phyloP scores from a whole-genome alignment of 2,888 invertebrate species.

The Agelastica alni region DNA sequence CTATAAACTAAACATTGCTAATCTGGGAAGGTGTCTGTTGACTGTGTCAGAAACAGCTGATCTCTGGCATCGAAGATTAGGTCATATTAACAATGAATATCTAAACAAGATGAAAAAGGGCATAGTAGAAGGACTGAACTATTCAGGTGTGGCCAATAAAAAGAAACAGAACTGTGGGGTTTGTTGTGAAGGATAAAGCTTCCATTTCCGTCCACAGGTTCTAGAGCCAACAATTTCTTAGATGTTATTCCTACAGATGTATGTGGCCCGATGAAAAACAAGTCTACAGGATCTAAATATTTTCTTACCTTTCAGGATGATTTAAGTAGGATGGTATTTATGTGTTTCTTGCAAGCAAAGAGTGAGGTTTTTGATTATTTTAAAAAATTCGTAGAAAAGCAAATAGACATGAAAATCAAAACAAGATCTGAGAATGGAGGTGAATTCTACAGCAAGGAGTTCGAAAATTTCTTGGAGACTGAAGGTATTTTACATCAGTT shows the following conservation, averaged over 20 bases:
- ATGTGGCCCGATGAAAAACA: conserved; percentile 28
- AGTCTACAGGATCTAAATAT: conserved; percentile 28
- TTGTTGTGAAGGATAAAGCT: conserved; percentile 17
- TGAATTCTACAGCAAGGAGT: conserved; percentile 26
- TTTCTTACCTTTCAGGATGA: conserved; percentile 29
- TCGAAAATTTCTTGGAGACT: conserved; percentile 29
- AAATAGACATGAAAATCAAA: conserved; percentile 22
- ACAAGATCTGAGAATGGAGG: conserved; percentile 23
- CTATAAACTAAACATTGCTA: too few species aligned
- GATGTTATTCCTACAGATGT: conserved; percentile 33
- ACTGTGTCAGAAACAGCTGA: conserved; percentile 12
- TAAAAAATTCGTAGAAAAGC: conserved; percentile 24
- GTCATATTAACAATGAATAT: conserved; percentile 25
- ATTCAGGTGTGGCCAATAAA: conserved; percentile 3
- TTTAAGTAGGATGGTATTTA: conserved; percentile 27
- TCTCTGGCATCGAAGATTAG: conserved; percentile 27
- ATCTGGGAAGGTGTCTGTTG: too few species aligned
- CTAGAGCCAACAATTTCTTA: too few species aligned
- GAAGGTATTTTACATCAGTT: conserved; percentile 30
- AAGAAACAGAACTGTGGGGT: conserved; percentile 14
- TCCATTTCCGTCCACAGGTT: too few species aligned
- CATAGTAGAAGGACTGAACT: conserved; percentile 9
- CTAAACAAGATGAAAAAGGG: conserved; percentile 13
- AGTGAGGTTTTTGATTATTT: conserved; percentile 24
- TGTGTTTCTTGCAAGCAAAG: conserved; percentile 30